Percentiles rank a stretch among this genome's conserved stretches.
Evolutionary conservation across 2,888 invertebrate species (phyloP).

Genomic region (Cerastis leucographa): DNA sequence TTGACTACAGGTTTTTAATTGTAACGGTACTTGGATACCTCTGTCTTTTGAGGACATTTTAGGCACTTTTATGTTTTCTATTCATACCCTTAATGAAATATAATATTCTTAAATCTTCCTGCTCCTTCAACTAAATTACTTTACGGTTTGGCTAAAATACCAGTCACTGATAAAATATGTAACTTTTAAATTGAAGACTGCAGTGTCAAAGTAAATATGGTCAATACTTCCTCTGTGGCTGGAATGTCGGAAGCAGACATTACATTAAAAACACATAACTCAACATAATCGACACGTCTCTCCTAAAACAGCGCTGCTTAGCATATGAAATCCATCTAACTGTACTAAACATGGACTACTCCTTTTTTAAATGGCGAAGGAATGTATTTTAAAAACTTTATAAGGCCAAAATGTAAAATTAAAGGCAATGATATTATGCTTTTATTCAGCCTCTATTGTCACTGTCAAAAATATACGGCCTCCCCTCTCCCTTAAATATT

Average conservation of each 20-base stretch:
- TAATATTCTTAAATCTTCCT: conserved; percentile 29
- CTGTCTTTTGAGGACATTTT: not conserved
- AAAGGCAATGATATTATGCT: conserved; percentile 32
- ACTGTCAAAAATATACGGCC: conserved; percentile 25
- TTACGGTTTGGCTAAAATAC: not conserved
- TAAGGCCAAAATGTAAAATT: not conserved
- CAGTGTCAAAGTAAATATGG: not conserved
- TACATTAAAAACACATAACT: conserved; percentile 36
- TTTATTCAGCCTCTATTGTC: conserved; percentile 33
- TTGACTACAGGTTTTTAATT: not conserved
- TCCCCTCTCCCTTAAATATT: conserved; percentile 51
- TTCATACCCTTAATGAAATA: conserved; percentile 35
- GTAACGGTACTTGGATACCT: not conserved
- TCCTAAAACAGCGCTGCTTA: conserved; percentile 33
- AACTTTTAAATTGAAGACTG: not conserved
- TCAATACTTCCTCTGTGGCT: conserved; percentile 16
- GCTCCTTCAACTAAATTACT: not conserved
- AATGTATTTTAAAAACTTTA: not conserved
- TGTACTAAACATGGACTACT: conserved; percentile 4
- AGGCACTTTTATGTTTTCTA: conserved; percentile 47
- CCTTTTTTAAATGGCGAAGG: conserved; percentile 19
- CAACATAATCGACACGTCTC: conserved; percentile 19
- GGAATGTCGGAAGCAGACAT: conserved; percentile 29
- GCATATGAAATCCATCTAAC: conserved; percentile 38
- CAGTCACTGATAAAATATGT: not conserved